These are phyloP conservation scores for Microtus agrestis DNA, from an alignment of 2,797 vertebrate genomes.

Conservation along the genomic window DNA sequence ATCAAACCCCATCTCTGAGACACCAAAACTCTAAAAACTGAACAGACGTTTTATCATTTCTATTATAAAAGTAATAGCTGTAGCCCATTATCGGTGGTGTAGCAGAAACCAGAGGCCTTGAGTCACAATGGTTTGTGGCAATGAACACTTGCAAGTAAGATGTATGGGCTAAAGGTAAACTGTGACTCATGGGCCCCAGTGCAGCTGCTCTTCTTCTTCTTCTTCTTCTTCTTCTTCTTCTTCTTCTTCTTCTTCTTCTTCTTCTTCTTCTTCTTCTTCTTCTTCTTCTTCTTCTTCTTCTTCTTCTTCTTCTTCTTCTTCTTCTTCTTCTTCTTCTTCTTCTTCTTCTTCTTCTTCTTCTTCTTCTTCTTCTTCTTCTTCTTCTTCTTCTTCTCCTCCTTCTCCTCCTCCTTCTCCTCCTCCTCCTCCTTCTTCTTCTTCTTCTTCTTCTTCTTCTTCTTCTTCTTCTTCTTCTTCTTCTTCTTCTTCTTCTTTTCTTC, in stretches of 20 bases:
- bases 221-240: too few species aligned
- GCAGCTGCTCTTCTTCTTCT: not conserved
- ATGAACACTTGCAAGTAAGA: not conserved
- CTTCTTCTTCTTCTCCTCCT: too few species aligned
- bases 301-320: too few species aligned
- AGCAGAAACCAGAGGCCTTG: not conserved
- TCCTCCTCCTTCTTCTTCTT: too few species aligned
- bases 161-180: not conserved
- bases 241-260: too few species aligned
- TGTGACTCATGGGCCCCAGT: not conserved
- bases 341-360: too few species aligned
- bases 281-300: not conserved
- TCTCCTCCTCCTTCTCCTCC: not conserved
- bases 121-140: not conserved
- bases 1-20: not conserved
- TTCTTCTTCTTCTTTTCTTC: too few species aligned
- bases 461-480: too few species aligned
- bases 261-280: too few species aligned
- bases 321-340: too few species aligned
- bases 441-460: not conserved
- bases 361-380: too few species aligned
- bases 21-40: too few species aligned
- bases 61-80: not conserved
- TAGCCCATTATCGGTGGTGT: not conserved
- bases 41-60: not conserved